Conservation (phyloP, 2,797 vertebrate species). For the Notolepis coatsorum region DNA sequence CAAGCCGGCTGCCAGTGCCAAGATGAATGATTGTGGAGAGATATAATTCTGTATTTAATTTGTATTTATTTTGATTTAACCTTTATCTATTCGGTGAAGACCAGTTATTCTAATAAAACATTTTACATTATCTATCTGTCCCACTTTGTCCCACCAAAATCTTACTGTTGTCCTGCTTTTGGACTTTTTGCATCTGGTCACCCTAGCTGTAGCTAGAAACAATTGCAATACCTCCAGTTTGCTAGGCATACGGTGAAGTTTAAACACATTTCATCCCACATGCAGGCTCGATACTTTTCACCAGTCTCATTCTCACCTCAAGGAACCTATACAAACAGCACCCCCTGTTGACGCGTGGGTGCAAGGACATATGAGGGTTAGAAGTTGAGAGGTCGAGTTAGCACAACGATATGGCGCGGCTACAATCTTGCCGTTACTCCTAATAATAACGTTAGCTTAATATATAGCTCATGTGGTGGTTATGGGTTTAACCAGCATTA, state of each 20-base stretch:
- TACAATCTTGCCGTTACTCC: conserved; percentile 17
- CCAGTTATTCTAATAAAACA: too few species aligned
- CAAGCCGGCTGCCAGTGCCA: too few species aligned
- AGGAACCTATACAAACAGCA: conserved; percentile 45
- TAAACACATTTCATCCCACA: background rate
- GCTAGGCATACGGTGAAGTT: background rate
- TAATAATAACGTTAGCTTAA: background rate
- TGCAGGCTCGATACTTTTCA: too few species aligned
- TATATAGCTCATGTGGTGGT: background rate
- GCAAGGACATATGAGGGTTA: conserved; percentile 49
- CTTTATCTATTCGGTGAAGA: too few species aligned
- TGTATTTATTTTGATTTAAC: too few species aligned
- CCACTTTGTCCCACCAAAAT: too few species aligned
- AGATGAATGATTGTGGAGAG: too few species aligned
- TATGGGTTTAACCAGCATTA: too few species aligned
- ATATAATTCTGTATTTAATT: too few species aligned
- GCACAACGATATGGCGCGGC: conserved; percentile 27
- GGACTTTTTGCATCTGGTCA: too few species aligned
- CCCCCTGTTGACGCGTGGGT: conserved; percentile 43
- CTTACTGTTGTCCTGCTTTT: too few species aligned
- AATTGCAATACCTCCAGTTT: background rate
- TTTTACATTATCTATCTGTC: too few species aligned
- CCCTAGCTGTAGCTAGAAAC: conserved; percentile 7
- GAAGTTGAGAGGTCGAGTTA: conserved; percentile 66
- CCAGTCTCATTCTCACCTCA: background rate